Conservation (phyloP, 2,888 invertebrate species). For the Synergus gifuensis region DNA sequence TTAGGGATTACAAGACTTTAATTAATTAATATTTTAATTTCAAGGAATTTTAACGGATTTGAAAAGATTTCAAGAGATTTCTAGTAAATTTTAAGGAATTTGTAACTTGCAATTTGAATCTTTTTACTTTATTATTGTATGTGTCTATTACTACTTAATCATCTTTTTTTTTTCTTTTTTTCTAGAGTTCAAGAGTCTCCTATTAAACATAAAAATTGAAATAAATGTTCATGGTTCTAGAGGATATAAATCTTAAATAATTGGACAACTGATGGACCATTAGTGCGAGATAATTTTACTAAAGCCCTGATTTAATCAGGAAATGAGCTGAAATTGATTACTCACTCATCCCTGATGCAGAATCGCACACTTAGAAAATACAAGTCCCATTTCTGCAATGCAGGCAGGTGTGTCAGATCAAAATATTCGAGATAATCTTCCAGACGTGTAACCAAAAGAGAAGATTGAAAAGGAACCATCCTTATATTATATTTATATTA, state of each 20-base stretch:
- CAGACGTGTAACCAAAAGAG: slow-evolving; percentile 4
- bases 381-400: slow-evolving; percentile 11
- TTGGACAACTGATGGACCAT: slow-evolving; percentile 16
- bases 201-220: too few relatives aligned
- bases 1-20: too few relatives aligned
- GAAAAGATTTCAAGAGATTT: too few relatives aligned
- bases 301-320: slow-evolving; percentile 26
- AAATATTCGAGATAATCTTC: slow-evolving; percentile 14
- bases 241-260: slow-evolving; percentile 29
- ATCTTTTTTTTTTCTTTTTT: too few relatives aligned
- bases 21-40: too few relatives aligned
- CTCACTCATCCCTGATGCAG: slow-evolving; percentile 23
- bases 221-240: background rate
- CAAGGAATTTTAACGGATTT: too few relatives aligned
- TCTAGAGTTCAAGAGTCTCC: too few relatives aligned
- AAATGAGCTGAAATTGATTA: slow-evolving; percentile 19
- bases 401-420: slow-evolving; percentile 12
- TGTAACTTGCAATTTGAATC: too few relatives aligned
- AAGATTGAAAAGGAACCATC: slow-evolving; percentile 38
- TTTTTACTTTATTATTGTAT: too few relatives aligned
- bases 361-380: background rate
- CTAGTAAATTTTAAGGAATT: too few relatives aligned
- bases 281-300: slow-evolving; percentile 3
- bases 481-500: slow-evolving; percentile 1
- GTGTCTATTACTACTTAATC: too few relatives aligned